Base-by-base conservation (phyloP, 1,140 invertebrate genomes). In the Drosophila trapezifrons region DNA sequence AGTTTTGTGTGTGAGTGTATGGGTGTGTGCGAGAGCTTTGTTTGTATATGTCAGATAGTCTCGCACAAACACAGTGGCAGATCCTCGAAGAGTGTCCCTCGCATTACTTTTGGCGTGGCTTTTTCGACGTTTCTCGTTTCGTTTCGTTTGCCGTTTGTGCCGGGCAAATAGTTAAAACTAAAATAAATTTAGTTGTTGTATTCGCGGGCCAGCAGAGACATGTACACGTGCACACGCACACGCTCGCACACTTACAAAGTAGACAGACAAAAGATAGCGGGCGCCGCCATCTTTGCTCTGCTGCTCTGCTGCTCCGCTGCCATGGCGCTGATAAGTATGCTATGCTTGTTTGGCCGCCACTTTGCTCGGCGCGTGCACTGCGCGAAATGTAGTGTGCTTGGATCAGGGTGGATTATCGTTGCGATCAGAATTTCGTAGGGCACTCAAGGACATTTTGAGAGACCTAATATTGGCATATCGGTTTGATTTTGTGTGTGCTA, bases 141-240 rank as follows among this genome's bases (percentile, higher is more conserved):
- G n/a, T n/a, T 35, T 43, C 55, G 63, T 63, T 65, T 65, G 65
- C n/a, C 69, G 74, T 82, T 86, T 86, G 82, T 67, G 75, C 54
- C 63, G 54, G 63, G 80, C 80, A 87, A 87, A 87, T 89, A 87
- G 83, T 87, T 83, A 89, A 87, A 87, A 87, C 83, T 87, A 89
- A 87, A 87, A 89, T 87, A 87, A 87, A 87, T 89, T 89, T 89
- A 89, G 83, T 83, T 85, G 78, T 78, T 79, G 79, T 82, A 57
- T 25, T 46, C 38, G 45, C 45, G 37, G 59, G 66, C 40, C 51
- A 56, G 66, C 22, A 29, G n/a, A 51, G 43, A 45, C 18, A 51
- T 17, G 32, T 4, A 29, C 27, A 25, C 40, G 17, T 12, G 22
- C 8, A 45, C 46, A 40, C 32, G 37, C 29, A 18, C 18, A 46